Evolutionary conservation across 2,113 vertebrate genomes (phyloP).

Genomic region (Synodontis membranacea): DNA sequence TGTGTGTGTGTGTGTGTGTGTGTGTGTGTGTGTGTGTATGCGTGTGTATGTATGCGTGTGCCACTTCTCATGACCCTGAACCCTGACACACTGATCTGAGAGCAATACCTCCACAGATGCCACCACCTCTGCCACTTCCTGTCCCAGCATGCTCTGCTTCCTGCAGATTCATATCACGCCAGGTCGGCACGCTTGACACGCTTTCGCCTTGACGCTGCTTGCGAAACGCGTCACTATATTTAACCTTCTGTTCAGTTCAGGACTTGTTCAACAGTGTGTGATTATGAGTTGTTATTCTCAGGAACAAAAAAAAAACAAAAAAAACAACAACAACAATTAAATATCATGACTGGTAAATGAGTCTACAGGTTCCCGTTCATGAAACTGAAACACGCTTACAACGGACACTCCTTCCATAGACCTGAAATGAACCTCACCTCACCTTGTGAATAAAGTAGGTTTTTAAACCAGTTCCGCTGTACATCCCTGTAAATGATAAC

Average conservation of each 20-base stretch:
- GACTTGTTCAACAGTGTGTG: background rate
- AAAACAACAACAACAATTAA: background rate
- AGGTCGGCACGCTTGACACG: slow-evolving; percentile 14
- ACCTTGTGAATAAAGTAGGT: no score
- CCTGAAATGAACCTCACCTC: background rate
- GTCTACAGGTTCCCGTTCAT: background rate
- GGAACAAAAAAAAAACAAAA: no score
- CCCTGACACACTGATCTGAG: slow-evolving; percentile 36
- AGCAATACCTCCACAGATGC: slow-evolving; percentile 41
- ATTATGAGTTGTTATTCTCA: background rate
- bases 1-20: background rate
- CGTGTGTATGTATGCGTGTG: background rate
- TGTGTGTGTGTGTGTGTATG: background rate
- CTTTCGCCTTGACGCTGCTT: background rate
- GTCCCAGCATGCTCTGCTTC: slow-evolving; percentile 50
- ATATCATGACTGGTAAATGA: background rate
- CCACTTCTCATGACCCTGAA: slow-evolving; percentile 51
- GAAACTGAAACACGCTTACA: background rate
- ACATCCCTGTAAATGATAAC: no score
- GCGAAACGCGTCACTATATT: background rate
- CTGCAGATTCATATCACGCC: slow-evolving; percentile 41
- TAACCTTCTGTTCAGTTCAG: background rate
- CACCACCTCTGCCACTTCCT: slow-evolving; percentile 51
- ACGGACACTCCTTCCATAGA: background rate
- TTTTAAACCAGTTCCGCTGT: no score